Evolutionary conservation across 2,113 vertebrate species (phyloP).

Genomic region (Indicator indicator): DNA sequence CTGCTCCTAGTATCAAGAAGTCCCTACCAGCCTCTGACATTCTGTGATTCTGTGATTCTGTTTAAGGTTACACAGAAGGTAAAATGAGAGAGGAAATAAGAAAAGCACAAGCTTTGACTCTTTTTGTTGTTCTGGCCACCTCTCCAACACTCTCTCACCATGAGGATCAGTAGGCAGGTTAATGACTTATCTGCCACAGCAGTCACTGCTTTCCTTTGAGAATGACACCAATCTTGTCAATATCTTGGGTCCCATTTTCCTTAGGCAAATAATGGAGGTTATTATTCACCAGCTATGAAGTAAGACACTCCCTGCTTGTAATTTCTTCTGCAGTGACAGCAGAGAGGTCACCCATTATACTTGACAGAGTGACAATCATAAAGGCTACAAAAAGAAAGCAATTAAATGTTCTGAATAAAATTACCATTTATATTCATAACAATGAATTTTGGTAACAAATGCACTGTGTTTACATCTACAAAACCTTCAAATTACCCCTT

Average conservation of each 20-base stretch:
- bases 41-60: neutral
- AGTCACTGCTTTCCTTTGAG: neutral
- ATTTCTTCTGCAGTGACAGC: neutral
- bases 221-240: neutral
- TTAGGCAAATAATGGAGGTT: neutral
- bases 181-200: neutral
- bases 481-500: neutral
- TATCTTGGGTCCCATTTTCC: neutral
- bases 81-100: neutral
- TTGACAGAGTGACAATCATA: neutral
- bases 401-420: neutral
- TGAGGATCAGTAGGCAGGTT: neutral
- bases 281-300: neutral
- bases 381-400: neutral
- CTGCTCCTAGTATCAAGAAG: neutral
- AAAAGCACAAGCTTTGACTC: neutral
- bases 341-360: neutral
- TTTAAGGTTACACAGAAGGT: neutral
- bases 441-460: neutral
- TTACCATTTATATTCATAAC: neutral
- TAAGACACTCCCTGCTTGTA: neutral
- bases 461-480: neutral
- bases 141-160: neutral
- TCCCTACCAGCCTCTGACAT: no score
- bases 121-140: neutral